phyloP scores from a whole-genome alignment of 92 coral and sea anemone species.

The Pocillopora grandis region DNA sequence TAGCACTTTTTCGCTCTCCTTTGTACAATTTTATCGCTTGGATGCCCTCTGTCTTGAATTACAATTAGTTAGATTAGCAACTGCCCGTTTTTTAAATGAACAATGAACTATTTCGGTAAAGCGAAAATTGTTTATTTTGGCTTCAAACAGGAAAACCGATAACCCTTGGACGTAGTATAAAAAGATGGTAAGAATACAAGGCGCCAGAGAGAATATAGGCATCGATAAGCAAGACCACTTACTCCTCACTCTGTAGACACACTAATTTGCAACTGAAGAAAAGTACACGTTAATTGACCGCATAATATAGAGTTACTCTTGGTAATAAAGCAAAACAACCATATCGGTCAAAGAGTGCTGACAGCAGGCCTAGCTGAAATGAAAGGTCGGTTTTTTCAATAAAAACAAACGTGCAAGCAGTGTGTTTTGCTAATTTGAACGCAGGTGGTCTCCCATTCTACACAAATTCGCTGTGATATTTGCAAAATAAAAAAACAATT shows the following conservation, averaged over 20 bases:
- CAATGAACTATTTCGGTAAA: background rate
- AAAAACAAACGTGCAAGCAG: background rate
- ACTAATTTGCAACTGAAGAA: background rate
- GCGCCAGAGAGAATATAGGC: background rate
- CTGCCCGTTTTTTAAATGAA: background rate
- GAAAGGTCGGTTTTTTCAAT: background rate
- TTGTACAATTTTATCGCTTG: background rate
- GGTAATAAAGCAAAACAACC: background rate
- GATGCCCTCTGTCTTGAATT: background rate
- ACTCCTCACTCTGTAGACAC: background rate
- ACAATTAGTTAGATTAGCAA: background rate
- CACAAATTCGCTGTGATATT: background rate
- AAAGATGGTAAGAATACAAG: background rate
- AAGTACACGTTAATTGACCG: constrained; percentile 3
- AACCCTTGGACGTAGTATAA: background rate
- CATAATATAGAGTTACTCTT: constrained; percentile 10
- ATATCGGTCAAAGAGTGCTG: background rate
- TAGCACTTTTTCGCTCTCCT: background rate
- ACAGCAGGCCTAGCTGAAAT: background rate
- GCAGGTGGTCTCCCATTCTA: background rate
- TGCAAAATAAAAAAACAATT: background rate
- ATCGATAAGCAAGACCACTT: background rate
- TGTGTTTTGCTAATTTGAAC: background rate
- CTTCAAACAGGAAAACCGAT: constrained; percentile 2
- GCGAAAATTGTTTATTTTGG: constrained; percentile 21